Evolutionary conservation across 2,113 vertebrate genomes (phyloP).

Genomic region (Sisor rabdophorus): DNA sequence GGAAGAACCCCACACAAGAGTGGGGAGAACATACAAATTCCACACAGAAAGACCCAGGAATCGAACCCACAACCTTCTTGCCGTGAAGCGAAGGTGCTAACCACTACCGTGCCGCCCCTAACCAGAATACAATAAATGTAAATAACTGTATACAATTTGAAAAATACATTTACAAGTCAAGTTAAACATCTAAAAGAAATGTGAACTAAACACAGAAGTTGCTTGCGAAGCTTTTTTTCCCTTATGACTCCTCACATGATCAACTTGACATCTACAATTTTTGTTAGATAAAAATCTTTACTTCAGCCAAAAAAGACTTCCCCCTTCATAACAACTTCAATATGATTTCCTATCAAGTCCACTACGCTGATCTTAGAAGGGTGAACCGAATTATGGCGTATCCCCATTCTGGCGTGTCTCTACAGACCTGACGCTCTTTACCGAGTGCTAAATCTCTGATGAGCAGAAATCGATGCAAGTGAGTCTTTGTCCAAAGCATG

Average conservation of each 20-base stretch:
- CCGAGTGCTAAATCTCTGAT: conserved; percentile 14
- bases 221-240: not conserved
- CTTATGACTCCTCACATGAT: not conserved
- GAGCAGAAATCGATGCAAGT: conserved; percentile 57
- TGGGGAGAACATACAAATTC: too few relatives aligned
- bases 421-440: conserved; percentile 16
- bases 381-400: conserved; percentile 17
- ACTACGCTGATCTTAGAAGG: conserved; percentile 1
- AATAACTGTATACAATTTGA: too few relatives aligned
- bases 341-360: conserved; percentile 14
- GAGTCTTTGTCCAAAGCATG: conserved; percentile 51
- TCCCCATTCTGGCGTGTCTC: conserved; percentile 25
- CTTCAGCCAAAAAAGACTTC: not conserved
- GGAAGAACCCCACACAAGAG: too few relatives aligned
- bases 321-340: not conserved
- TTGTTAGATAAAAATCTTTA: not conserved
- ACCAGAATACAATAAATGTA: too few relatives aligned
- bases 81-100: too few relatives aligned
- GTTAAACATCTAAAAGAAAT: not conserved
- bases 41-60: too few relatives aligned
- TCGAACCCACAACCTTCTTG: too few relatives aligned
- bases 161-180: too few relatives aligned
- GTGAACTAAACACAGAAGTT: not conserved
- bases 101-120: too few relatives aligned
- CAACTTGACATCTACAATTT: not conserved